Evolutionary conservation across 2,888 invertebrate species (phyloP).

Genomic region (Melinaea menophilus): DNA sequence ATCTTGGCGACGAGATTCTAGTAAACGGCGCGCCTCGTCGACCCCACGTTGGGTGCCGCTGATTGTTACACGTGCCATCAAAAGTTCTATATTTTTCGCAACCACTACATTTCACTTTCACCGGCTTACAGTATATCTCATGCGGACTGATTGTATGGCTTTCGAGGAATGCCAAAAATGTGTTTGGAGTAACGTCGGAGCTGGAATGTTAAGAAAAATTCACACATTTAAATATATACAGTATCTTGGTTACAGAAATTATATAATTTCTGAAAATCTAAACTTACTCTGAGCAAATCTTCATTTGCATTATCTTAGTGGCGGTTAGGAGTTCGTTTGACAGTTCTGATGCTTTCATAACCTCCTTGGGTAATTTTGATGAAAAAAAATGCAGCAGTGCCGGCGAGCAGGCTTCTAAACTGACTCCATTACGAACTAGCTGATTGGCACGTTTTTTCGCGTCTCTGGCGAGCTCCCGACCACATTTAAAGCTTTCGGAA

Average conservation of each 20-base stretch:
- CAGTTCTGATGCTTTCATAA: constrained; percentile 52
- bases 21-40: constrained; percentile 75
- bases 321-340: constrained; percentile 66
- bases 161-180: constrained; percentile 68
- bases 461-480: constrained; percentile 57
- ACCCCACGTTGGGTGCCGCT: constrained; percentile 83
- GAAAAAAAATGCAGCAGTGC: constrained; percentile 65
- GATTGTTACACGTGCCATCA: constrained; percentile 90
- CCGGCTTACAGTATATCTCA: constrained; percentile 54
- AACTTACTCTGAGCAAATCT: constrained; percentile 53
- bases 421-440: constrained; percentile 56
- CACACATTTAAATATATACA: not conserved
- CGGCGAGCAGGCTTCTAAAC: constrained; percentile 52
- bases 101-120: constrained; percentile 41
- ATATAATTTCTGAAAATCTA: not conserved
- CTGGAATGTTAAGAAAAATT: constrained; percentile 33
- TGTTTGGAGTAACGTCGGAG: constrained; percentile 63
- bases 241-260: not conserved
- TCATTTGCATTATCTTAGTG: constrained; percentile 66
- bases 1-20: constrained; percentile 78
- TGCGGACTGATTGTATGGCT: constrained; percentile 53
- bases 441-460: constrained; percentile 55
- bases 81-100: constrained; percentile 79
- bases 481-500: constrained; percentile 56
- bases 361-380: constrained; percentile 48